Evolutionary conservation across 2,888 invertebrate genomes (phyloP), one percentile per base, ranked within the genome.

Genomic region (Brenthis hecate): DNA sequence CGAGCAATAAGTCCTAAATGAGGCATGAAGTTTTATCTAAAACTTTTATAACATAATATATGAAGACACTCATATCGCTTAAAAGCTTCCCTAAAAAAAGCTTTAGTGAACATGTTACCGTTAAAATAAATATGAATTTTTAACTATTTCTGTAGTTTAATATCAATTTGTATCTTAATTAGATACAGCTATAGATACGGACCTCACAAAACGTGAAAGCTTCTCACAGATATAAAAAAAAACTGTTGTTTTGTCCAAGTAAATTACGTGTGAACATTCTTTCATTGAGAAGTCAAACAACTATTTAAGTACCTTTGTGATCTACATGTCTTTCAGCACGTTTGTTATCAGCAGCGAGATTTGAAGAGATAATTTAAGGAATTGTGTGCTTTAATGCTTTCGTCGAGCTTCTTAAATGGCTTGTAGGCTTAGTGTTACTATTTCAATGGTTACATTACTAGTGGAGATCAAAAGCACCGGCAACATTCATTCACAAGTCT

Each of bases 401-500:
- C 8, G 43, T 0, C 16, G 36, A 54, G 14, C 36, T 43, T 51
- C 19, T 53, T 16, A 62, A 62, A 54, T 62, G 14, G 62, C n/a
- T 43, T 62, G 53, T 1, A 54, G 16, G 5, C 11, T 14, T n/a
- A 53, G 32, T 54, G 43, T 62, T 62, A 62, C 62, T 62, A 62
- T 62, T 67, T 62, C n/a, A 61, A 56, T 56, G 16, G 51, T 62
- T 54, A 54, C 6, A 62, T 58, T 58, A 68, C 64, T 65, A 70
- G 71, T 62, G 54, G 76, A 83, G 79, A 82, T 83, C 80, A 82
- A 83, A 81, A 80, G 75, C 72, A 77, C 80, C 82, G 82, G 55
- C 76, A 73, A 72, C 73, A 75, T 85, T 86, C 87, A 89, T 88
- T 88, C 87, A 85, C 82, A 84, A 85, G 79, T 78, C 75, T 85